Percentiles rank a stretch among this genome's conserved stretches.
Evolutionary conservation across 2,797 vertebrate species (phyloP).

Genomic region (Gephyroberyx darwinii): DNA sequence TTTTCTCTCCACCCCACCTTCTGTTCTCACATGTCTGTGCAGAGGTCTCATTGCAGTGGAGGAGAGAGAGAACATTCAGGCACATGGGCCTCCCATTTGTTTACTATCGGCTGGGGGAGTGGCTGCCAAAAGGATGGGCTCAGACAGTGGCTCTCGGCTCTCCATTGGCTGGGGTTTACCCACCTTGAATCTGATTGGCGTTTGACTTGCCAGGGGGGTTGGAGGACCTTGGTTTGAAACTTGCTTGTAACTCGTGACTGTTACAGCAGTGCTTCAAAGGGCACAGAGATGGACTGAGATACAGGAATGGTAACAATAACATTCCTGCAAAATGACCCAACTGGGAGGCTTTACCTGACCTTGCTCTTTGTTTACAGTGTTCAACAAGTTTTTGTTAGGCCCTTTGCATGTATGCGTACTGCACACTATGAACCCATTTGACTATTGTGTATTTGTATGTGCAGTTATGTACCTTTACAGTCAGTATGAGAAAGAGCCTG

Average conservation of each 20-base stretch:
- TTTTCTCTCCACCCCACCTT: slow-evolving; percentile 56
- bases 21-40: slow-evolving; percentile 72
- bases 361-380: slow-evolving; percentile 39
- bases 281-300: slow-evolving; percentile 11
- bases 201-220: slow-evolving; percentile 2
- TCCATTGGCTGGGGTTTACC: slow-evolving; percentile 50
- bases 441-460: slow-evolving; percentile 27
- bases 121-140: slow-evolving; percentile 17
- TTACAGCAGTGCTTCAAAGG: slow-evolving; percentile 27
- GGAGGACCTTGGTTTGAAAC: slow-evolving; percentile 46
- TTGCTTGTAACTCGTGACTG: slow-evolving; percentile 42
- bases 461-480: slow-evolving; percentile 13
- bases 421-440: slow-evolving; percentile 33
- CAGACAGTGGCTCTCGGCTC: background rate
- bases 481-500: slow-evolving; percentile 6
- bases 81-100: slow-evolving; percentile 74
- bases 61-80: slow-evolving; percentile 62
- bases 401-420: slow-evolving; percentile 12
- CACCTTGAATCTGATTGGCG: slow-evolving; percentile 48
- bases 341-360: slow-evolving; percentile 35
- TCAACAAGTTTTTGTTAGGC: slow-evolving; percentile 9
- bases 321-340: slow-evolving; percentile 58
- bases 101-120: slow-evolving; percentile 62
- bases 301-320: slow-evolving; percentile 42
- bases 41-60: slow-evolving; percentile 33